Percentiles rank a stretch among this genome's conserved stretches.
These are phyloP conservation scores for Esperia sulphurella DNA, from an alignment of 2,888 invertebrate genomes.

Conservation along the genomic window DNA sequence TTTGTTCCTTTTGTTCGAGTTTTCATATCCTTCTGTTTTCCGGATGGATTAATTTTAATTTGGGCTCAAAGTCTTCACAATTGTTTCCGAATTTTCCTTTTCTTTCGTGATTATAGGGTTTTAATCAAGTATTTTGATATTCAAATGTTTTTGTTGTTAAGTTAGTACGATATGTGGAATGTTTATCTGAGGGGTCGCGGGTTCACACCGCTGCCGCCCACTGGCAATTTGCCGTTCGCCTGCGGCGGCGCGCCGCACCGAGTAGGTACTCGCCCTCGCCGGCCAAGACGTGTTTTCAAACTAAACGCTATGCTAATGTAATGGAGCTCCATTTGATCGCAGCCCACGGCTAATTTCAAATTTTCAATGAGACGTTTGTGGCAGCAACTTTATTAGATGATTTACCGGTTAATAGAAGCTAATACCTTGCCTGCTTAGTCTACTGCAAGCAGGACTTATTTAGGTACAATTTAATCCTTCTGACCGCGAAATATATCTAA, in stretches of 20 bases:
- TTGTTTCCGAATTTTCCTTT: slow-evolving; percentile 9
- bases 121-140: slow-evolving; percentile 25
- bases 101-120: slow-evolving; percentile 9
- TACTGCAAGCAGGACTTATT: neutral
- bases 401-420: slow-evolving; percentile 36
- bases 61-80: slow-evolving; percentile 47
- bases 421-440: slow-evolving; percentile 14
- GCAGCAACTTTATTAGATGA: slow-evolving; percentile 58
- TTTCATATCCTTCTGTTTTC: slow-evolving; percentile 71
- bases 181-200: slow-evolving; percentile 67
- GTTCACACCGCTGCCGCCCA: slow-evolving; percentile 67
- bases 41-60: slow-evolving; percentile 71
- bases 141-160: slow-evolving; percentile 15
- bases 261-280: slow-evolving; percentile 15
- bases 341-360: slow-evolving; percentile 69
- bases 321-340: slow-evolving; percentile 71
- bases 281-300: slow-evolving; percentile 57
- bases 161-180: slow-evolving; percentile 45
- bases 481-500: neutral
- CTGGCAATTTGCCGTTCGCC: slow-evolving; percentile 61
- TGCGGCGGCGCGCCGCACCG: slow-evolving; percentile 36
- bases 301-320: slow-evolving; percentile 77
- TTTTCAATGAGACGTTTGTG: slow-evolving; percentile 69
- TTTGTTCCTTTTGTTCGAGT: slow-evolving; percentile 61
- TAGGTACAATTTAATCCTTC: neutral